phyloP scores from a whole-genome alignment of 1,140 invertebrate genomes.

The Neodiprion pinetum region DNA sequence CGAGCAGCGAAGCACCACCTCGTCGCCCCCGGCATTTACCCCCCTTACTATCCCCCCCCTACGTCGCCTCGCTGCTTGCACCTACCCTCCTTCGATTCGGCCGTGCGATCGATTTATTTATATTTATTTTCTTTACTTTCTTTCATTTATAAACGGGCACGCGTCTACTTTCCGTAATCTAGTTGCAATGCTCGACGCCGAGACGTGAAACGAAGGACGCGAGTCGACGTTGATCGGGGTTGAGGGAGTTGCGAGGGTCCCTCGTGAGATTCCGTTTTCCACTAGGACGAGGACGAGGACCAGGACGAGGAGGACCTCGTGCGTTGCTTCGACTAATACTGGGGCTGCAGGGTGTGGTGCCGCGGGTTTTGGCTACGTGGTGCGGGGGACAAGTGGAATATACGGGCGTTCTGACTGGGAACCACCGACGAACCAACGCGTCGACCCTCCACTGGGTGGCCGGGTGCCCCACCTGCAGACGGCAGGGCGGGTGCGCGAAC shows the following conservation, averaged over 20 bases:
- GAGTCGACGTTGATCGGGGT: neutral
- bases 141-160: neutral
- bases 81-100: no score
- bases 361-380: neutral
- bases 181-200: no score
- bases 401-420: slow-evolving; percentile 3
- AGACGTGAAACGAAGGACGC: no score
- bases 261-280: neutral
- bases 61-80: no score
- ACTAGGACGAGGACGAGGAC: neutral
- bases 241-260: neutral
- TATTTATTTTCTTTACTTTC: neutral
- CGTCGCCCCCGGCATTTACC: neutral
- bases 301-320: no score
- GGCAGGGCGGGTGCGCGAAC: neutral
- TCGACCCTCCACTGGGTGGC: slow-evolving; percentile 1
- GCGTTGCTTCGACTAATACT: neutral
- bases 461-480: neutral
- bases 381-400: slow-evolving; percentile 1
- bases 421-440: neutral
- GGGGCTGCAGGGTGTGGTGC: neutral
- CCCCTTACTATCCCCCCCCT: neutral
- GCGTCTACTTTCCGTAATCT: neutral
- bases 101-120: neutral
- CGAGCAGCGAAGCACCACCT: neutral